Conservation (phyloP, 2,113 vertebrate genomes). For the Mus spicilegus region DNA sequence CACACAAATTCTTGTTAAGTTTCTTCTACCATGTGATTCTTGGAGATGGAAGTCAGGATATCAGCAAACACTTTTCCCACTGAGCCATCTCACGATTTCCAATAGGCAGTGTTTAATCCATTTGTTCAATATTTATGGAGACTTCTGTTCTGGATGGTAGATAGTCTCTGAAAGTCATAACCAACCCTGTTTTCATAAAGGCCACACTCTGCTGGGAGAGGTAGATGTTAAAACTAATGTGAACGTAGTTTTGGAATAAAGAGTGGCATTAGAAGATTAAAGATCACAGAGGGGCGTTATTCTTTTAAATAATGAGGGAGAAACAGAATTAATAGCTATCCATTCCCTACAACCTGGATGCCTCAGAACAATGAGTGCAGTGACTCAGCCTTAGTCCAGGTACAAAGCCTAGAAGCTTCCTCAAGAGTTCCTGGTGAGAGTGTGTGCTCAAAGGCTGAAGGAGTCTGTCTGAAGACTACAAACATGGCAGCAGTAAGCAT, state of each 20-base stretch:
- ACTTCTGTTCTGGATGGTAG: not conserved
- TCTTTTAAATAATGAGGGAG: not conserved
- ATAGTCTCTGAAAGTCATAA: not conserved
- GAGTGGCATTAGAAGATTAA: not conserved
- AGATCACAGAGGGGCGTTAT: not conserved
- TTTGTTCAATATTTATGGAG: conserved; percentile 5
- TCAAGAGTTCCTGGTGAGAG: not conserved
- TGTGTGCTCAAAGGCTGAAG: not conserved
- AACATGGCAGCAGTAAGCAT: no score
- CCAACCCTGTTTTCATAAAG: not conserved
- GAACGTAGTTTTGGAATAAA: not conserved
- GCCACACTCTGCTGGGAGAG: not conserved
- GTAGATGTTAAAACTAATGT: not conserved
- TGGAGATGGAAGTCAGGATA: not conserved
- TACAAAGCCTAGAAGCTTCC: not conserved
- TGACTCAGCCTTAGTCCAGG: not conserved
- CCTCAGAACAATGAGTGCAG: not conserved
- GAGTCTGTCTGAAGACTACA: not conserved
- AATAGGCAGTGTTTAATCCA: not conserved
- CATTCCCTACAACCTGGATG: not conserved
- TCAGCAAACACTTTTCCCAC: no score
- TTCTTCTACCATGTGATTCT: not conserved
- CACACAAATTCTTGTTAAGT: not conserved
- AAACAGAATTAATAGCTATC: not conserved
- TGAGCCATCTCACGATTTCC: not conserved